Percentiles rank a stretch among this genome's conserved stretches.
Conservation (phyloP, 1,140 invertebrate genomes). For the Babylonia areolata region DNA sequence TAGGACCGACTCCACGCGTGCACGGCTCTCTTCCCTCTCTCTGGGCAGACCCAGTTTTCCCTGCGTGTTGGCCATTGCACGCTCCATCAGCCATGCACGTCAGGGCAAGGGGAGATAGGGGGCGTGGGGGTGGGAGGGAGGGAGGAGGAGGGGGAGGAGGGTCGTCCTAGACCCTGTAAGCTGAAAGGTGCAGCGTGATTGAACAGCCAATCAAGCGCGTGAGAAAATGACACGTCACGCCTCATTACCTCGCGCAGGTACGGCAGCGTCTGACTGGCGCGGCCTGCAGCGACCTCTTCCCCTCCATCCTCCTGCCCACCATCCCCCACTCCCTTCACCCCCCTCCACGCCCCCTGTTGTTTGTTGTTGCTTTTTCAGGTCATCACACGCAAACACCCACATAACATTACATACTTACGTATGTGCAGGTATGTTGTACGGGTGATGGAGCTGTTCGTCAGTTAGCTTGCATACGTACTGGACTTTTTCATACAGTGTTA, state of each 20-base stretch:
- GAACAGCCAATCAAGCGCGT: conserved; percentile 27
- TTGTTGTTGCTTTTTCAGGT: too few relatives aligned
- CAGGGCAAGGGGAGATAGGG: background rate
- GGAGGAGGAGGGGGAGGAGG: background rate
- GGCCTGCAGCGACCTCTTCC: background rate
- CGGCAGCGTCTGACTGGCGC: background rate
- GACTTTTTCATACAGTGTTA: too few relatives aligned
- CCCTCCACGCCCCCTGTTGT: background rate
- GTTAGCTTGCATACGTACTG: too few relatives aligned
- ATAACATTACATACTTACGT: too few relatives aligned
- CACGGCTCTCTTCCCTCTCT: too few relatives aligned
- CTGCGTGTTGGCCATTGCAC: background rate
- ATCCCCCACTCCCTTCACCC: background rate
- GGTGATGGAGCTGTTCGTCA: too few relatives aligned
- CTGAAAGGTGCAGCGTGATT: conserved; percentile 25
- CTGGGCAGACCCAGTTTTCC: too few relatives aligned
- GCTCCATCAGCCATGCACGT: background rate
- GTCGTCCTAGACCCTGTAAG: background rate
- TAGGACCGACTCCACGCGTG: too few relatives aligned
- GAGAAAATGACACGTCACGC: conserved; percentile 25
- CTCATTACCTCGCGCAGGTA: conserved; percentile 33
- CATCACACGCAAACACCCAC: background rate
- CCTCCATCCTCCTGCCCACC: background rate
- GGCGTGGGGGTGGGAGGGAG: background rate
- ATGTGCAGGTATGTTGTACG: too few relatives aligned